Conservation (phyloP, 2,797 vertebrate genomes). For the Adrianichthys oophorus region DNA sequence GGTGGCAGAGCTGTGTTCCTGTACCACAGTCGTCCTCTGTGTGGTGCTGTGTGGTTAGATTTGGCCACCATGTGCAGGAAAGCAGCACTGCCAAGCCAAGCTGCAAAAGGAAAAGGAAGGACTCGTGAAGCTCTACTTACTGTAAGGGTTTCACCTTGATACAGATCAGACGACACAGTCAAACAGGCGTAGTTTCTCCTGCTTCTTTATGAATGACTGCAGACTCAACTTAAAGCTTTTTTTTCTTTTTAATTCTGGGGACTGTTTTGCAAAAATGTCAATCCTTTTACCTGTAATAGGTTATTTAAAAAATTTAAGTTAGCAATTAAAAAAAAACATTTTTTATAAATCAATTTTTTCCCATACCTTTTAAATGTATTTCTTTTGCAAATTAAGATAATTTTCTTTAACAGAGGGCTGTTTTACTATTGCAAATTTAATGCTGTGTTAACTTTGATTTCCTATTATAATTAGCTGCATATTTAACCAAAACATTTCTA, state of each 20-base stretch:
- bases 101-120: slow-evolving; percentile 29
- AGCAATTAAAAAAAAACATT: no score
- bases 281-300: no score
- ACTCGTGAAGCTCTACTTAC: slow-evolving; percentile 59
- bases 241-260: neutral
- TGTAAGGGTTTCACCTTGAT: slow-evolving; percentile 64
- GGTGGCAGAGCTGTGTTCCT: neutral
- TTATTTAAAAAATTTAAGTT: no score
- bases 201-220: slow-evolving; percentile 73
- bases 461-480: slow-evolving; percentile 16
- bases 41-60: slow-evolving; percentile 78
- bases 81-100: slow-evolving; percentile 22
- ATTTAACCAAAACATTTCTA: slow-evolving; percentile 31
- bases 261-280: neutral
- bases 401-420: neutral
- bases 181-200: slow-evolving; percentile 53
- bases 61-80: slow-evolving; percentile 34
- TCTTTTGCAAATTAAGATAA: no score
- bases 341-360: no score
- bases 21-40: slow-evolving; percentile 56
- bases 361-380: no score
- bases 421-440: neutral
- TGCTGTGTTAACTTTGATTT: slow-evolving; percentile 8
- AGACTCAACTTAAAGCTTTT: slow-evolving; percentile 60
- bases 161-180: slow-evolving; percentile 69